These are phyloP conservation scores for Pogona vitticeps DNA, from an alignment of 2,113 vertebrate species.

Conservation along the genomic window DNA sequence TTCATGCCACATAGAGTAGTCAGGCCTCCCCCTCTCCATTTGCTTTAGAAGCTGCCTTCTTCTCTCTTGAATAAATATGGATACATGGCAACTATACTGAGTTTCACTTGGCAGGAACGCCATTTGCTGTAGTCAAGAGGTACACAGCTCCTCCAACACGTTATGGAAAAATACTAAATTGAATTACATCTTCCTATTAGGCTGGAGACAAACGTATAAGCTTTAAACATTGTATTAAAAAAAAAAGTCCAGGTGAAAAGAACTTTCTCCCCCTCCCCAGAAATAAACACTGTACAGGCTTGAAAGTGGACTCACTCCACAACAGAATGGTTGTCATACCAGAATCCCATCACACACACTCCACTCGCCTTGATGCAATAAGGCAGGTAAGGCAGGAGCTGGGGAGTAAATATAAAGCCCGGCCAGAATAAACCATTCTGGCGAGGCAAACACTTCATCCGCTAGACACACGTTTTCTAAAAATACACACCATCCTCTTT, in stretches of 20 bases:
- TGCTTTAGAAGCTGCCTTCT: background rate
- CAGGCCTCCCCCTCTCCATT: background rate
- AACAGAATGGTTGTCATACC: background rate
- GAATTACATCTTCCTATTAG: background rate
- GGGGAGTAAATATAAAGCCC: background rate
- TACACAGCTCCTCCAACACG: background rate
- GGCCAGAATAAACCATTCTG: background rate
- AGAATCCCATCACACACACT: background rate
- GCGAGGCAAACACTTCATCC: background rate
- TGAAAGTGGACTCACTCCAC: background rate
- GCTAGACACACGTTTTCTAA: too few relatives aligned
- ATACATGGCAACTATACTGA: background rate
- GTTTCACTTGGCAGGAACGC: background rate
- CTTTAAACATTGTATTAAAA: background rate
- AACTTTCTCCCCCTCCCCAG: background rate
- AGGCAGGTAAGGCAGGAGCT: background rate
- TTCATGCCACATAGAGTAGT: background rate
- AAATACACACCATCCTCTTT: background rate
- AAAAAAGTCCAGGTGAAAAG: background rate
- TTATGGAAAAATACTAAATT: background rate
- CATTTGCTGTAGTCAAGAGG: background rate
- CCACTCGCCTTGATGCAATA: background rate
- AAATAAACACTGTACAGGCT: background rate
- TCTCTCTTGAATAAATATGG: slow-evolving; percentile 8
- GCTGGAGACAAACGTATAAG: background rate